Conservation (phyloP, 2,113 vertebrate genomes). For the Leucosticte australis region DNA sequence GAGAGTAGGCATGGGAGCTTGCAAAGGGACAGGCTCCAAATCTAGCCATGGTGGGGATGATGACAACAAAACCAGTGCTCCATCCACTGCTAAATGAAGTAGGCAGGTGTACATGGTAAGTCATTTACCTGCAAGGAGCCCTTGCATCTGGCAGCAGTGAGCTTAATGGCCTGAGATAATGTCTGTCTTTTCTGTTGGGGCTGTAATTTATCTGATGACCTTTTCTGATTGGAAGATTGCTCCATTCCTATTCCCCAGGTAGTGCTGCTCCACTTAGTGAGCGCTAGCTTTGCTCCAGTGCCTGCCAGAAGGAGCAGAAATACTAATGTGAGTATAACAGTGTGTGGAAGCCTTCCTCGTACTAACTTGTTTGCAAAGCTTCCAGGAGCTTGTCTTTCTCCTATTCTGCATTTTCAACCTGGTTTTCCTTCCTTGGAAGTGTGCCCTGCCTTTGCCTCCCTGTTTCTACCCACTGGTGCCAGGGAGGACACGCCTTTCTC, state of each 20-base stretch:
- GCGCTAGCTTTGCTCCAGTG: background rate
- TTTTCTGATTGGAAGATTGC: background rate
- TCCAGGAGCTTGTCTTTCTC: background rate
- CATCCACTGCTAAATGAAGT: rapidly evolving
- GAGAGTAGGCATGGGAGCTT: background rate
- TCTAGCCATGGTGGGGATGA: background rate
- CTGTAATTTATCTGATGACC: background rate
- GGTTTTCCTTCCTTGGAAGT: background rate
- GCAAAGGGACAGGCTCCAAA: background rate
- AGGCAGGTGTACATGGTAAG: rapidly evolving
- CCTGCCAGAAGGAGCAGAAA: background rate
- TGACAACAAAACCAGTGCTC: background rate
- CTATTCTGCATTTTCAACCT: background rate
- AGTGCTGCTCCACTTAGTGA: background rate
- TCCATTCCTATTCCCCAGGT: background rate
- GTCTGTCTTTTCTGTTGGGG: background rate
- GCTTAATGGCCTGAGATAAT: background rate
- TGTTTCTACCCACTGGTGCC: background rate
- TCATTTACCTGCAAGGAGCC: background rate
- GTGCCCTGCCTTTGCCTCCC: background rate
- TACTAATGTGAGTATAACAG: background rate
- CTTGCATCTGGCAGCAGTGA: background rate
- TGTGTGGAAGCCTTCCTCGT: background rate
- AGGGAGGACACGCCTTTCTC: background rate
- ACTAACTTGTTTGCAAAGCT: background rate